These are phyloP conservation scores for Eriosoma lanigerum DNA, from an alignment of 1,140 invertebrate genomes.

Conservation along the genomic window DNA sequence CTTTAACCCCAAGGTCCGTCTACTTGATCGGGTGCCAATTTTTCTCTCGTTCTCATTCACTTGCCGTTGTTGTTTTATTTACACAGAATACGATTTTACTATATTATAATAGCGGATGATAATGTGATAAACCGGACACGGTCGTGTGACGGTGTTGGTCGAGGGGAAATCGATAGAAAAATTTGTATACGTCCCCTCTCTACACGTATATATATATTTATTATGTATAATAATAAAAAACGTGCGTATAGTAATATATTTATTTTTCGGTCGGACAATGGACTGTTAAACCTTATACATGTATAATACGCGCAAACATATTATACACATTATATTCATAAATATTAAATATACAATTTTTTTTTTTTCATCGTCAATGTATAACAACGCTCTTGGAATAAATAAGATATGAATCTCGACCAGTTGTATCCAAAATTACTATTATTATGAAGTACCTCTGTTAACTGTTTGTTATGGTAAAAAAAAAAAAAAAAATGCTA, in stretches of 20 bases:
- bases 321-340: no score
- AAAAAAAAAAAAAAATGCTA: no score
- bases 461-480: no score
- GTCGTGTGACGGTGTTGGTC: background rate
- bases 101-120: slow-evolving; percentile 21
- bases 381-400: no score
- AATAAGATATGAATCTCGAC: no score
- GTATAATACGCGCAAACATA: no score
- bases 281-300: background rate
- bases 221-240: background rate
- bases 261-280: slow-evolving; percentile 9
- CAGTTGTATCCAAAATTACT: no score
- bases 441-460: no score
- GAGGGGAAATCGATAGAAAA: slow-evolving; percentile 33
- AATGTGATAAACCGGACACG: slow-evolving; percentile 24
- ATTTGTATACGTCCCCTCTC: slow-evolving; percentile 6
- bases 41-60: background rate
- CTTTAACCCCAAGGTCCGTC: slow-evolving; percentile 20
- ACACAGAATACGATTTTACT: background rate
- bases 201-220: background rate
- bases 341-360: no score
- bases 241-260: background rate
- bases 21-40: slow-evolving; percentile 36
- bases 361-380: no score
- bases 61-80: no score